Percentiles rank a stretch among this genome's conserved stretches.
Evolutionary conservation across 2,113 vertebrate species (phyloP).

Genomic region (Coturnix japonica): DNA sequence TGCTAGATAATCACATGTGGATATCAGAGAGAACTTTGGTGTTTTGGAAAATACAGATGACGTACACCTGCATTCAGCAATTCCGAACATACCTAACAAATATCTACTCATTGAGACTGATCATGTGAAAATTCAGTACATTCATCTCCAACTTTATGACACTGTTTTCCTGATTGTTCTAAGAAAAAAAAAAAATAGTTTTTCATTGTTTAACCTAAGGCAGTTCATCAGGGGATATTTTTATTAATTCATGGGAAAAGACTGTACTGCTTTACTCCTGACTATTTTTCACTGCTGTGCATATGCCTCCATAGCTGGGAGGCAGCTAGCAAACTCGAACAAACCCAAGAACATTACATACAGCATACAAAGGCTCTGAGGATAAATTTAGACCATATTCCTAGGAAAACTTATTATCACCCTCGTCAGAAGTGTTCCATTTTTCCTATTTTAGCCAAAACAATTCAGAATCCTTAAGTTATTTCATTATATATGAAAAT

Average conservation of each 20-base stretch:
- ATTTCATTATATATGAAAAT: not conserved
- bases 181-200: not conserved
- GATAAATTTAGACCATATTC: not conserved
- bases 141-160: not conserved
- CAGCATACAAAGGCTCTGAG: not conserved
- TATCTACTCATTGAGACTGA: not conserved
- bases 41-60: not conserved
- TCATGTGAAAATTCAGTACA: not conserved
- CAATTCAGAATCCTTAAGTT: not conserved
- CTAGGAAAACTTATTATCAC: not conserved
- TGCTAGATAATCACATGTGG: not conserved
- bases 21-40: not conserved
- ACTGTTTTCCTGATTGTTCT: not conserved
- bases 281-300: not conserved
- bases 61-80: not conserved
- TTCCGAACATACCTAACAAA: not conserved
- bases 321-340: not conserved
- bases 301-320: not conserved
- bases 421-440: not conserved
- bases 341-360: not conserved
- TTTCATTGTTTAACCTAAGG: not conserved
- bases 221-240: not conserved
- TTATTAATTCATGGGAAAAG: not conserved
- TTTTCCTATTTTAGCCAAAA: not conserved
- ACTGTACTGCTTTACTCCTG: not conserved